Conservation (phyloP, 2,113 vertebrate genomes). For the Neolamprologus sp. region DNA sequence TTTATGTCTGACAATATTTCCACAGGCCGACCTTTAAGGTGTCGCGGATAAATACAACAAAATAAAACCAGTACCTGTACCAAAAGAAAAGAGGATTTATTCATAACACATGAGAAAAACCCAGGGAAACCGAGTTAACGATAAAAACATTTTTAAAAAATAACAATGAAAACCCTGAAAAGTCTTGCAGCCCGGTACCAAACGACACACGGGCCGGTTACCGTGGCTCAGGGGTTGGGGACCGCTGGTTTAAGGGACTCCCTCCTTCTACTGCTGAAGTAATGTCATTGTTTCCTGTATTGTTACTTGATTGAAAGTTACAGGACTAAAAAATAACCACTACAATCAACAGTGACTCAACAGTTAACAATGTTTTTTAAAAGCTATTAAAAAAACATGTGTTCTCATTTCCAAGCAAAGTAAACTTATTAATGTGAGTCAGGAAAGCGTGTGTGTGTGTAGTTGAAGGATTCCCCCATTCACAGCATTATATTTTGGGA, state of each 20-base stretch:
- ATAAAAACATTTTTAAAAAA: background rate
- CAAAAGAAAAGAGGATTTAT: background rate
- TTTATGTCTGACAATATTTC: background rate
- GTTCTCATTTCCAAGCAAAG: background rate
- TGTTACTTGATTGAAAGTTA: background rate
- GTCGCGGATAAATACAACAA: background rate
- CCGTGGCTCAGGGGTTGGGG: background rate
- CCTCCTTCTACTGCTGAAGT: background rate
- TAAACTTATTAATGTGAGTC: background rate
- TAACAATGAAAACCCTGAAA: background rate
- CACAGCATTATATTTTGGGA: background rate
- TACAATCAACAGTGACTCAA: background rate
- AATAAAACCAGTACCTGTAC: background rate
- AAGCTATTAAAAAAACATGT: background rate
- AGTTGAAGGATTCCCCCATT: background rate
- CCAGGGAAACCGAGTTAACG: background rate
- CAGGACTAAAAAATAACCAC: background rate
- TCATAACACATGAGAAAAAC: background rate
- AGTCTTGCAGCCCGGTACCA: background rate
- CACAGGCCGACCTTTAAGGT: background rate
- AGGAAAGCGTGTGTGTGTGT: background rate
- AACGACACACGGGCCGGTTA: fast-evolving
- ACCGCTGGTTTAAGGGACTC: background rate
- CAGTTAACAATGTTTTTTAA: background rate
- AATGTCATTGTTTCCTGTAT: background rate